Conservation (phyloP, 2,888 invertebrate genomes). For the Caenorhabditis becei region DNA sequence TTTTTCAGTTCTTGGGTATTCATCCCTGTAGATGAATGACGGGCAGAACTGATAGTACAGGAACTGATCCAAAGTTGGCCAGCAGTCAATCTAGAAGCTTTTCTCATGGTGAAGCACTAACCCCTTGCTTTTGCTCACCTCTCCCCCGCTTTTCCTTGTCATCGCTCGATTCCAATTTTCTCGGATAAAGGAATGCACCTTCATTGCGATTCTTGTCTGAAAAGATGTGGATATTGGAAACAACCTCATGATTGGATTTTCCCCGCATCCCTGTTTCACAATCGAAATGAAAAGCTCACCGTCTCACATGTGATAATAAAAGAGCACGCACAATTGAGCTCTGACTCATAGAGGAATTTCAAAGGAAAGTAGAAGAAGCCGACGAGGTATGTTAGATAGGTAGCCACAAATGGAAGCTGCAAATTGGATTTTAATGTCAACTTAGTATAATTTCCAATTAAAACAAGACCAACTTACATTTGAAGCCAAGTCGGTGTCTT, state of each 20-base stretch:
- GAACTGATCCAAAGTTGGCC: slow-evolving; percentile 77
- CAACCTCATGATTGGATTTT: too few species aligned
- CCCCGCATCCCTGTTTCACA: too few species aligned
- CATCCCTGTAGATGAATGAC: slow-evolving; percentile 79
- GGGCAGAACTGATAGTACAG: slow-evolving; percentile 80
- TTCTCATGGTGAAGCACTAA: background rate
- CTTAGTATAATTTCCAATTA: background rate
- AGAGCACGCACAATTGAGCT: slow-evolving; percentile 79
- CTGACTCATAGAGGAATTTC: slow-evolving; percentile 73
- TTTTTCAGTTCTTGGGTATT: slow-evolving; percentile 72
- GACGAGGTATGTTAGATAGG: slow-evolving; percentile 72
- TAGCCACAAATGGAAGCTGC: slow-evolving; percentile 62
- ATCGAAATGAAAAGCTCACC: too few species aligned
- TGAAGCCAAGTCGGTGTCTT: slow-evolving; percentile 47
- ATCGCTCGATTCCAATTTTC: slow-evolving; percentile 73
- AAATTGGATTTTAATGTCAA: slow-evolving; percentile 2
- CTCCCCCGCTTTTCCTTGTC: slow-evolving; percentile 65
- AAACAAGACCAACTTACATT: slow-evolving; percentile 37
- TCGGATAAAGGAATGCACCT: slow-evolving; percentile 79
- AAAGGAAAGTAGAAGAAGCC: slow-evolving; percentile 78
- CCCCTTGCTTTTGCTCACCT: background rate
- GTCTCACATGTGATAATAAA: slow-evolving; percentile 81
- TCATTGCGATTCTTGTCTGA: slow-evolving; percentile 80
- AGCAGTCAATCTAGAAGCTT: slow-evolving; percentile 55
- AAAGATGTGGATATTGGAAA: slow-evolving; percentile 55